Conservation (phyloP, 2,888 invertebrate genomes). For the Melinaea marsaeus region DNA sequence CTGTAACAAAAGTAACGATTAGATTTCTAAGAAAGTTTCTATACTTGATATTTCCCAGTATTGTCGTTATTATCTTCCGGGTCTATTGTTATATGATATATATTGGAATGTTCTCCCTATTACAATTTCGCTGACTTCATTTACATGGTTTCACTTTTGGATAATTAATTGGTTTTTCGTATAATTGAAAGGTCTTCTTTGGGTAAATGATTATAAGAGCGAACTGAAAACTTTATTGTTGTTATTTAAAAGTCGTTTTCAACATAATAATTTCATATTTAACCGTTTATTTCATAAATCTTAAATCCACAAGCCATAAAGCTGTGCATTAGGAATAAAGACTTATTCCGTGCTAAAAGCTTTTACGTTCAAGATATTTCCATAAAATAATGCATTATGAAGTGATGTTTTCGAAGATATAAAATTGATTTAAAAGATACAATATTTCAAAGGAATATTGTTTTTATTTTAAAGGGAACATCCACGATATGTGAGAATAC, state of each 20-base stretch:
- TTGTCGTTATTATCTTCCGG: constrained; percentile 11
- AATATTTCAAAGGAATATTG: too few relatives aligned
- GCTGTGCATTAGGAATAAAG: too few relatives aligned
- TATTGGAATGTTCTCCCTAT: constrained; percentile 11
- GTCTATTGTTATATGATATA: constrained; percentile 4
- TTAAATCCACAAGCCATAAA: too few relatives aligned
- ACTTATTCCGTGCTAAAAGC: too few relatives aligned
- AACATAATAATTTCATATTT: too few relatives aligned
- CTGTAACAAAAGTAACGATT: constrained; percentile 55
- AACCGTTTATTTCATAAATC: too few relatives aligned
- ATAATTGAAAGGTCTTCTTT: neutral
- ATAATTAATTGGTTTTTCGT: constrained; percentile 4
- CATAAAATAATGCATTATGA: too few relatives aligned
- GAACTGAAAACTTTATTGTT: neutral
- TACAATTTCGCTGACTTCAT: constrained; percentile 10
- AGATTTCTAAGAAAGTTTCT: constrained; percentile 12
- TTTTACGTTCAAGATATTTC: too few relatives aligned
- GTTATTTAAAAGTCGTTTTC: neutral
- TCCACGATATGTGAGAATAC: too few relatives aligned
- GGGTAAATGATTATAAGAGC: neutral
- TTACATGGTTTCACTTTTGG: constrained; percentile 17
- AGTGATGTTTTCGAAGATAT: too few relatives aligned
- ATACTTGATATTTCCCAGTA: constrained; percentile 12
- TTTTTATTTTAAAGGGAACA: too few relatives aligned
- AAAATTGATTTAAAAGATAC: too few relatives aligned